These are phyloP conservation scores for Falco cherrug DNA, from an alignment of 2,797 vertebrate species.

Conservation along the genomic window DNA sequence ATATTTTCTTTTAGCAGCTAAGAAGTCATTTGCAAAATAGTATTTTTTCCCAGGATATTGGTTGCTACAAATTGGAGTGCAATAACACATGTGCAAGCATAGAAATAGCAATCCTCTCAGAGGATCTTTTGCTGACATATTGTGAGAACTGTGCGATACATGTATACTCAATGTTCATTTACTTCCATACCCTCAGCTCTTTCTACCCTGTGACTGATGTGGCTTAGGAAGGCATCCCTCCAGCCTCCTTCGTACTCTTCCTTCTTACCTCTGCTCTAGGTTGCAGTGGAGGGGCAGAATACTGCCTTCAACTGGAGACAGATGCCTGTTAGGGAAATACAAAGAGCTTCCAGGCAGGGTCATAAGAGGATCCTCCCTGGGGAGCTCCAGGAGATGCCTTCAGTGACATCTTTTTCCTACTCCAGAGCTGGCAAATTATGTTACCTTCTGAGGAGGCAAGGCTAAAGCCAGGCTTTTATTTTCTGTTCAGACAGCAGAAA, in stretches of 20 bases:
- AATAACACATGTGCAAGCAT: not conserved
- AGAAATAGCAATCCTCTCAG: not conserved
- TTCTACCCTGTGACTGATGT: not conserved
- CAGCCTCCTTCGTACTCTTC: not conserved
- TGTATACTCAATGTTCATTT: not conserved
- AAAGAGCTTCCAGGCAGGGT: not conserved
- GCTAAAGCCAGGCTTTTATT: not conserved
- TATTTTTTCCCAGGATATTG: not conserved
- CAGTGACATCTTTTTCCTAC: not conserved
- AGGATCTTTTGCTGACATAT: not conserved
- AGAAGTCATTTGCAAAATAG: not conserved
- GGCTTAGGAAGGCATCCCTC: not conserved
- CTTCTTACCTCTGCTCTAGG: not conserved
- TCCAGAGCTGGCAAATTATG: not conserved
- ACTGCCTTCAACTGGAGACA: not conserved
- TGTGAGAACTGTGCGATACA: not conserved
- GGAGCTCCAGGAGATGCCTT: not conserved
- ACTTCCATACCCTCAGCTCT: not conserved
- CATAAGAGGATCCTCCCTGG: not conserved
- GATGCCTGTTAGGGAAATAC: not conserved
- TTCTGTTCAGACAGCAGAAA: slow-evolving; percentile 9
- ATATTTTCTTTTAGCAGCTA: not conserved
- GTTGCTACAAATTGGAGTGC: not conserved
- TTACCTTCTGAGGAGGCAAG: not conserved
- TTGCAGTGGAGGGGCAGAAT: not conserved